Evolutionary conservation across 2,888 invertebrate genomes (phyloP).

Genomic region (Caenorhabditis imperialis): DNA sequence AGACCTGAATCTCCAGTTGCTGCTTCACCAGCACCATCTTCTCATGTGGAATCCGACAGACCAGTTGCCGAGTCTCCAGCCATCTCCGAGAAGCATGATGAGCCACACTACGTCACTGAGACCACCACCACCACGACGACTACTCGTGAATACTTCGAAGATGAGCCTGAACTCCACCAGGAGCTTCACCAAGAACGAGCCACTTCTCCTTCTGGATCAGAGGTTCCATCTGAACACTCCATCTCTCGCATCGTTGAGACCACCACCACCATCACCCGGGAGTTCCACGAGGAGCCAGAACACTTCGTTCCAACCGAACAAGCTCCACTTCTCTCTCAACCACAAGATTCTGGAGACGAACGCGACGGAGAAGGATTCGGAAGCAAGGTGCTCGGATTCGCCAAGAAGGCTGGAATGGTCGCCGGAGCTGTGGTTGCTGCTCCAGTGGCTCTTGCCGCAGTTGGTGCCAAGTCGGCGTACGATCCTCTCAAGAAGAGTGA

Average conservation of each 20-base stretch:
- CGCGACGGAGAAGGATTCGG: conserved; percentile 52
- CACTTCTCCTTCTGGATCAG: background rate
- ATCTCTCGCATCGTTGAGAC: conserved; percentile 1
- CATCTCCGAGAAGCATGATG: background rate
- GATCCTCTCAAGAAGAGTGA: conserved; percentile 54
- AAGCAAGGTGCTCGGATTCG: conserved; percentile 57
- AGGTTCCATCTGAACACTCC: background rate
- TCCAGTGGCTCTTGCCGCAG: conserved; percentile 63
- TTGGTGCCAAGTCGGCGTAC: conserved; percentile 65
- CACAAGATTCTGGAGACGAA: conserved; percentile 30
- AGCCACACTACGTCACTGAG: no score
- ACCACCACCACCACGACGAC: background rate
- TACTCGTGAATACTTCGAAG: no score
- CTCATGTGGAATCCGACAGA: background rate
- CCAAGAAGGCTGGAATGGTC: conserved; percentile 66
- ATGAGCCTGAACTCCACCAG: no score
- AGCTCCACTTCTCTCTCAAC: conserved; percentile 14
- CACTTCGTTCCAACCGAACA: conserved; percentile 15
- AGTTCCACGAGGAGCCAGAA: conserved; percentile 10
- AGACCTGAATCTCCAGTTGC: conserved; percentile 7
- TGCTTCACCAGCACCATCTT: conserved; percentile 17
- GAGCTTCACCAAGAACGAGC: no score
- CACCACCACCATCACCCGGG: background rate
- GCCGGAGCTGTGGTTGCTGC: conserved; percentile 68
- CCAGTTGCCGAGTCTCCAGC: conserved; percentile 2